A percentile compares a stretch with the other conserved stretches of the same genome.
phyloP scores from a whole-genome alignment of 2,113 vertebrate genomes.

The Saguinus imperator region DNA sequence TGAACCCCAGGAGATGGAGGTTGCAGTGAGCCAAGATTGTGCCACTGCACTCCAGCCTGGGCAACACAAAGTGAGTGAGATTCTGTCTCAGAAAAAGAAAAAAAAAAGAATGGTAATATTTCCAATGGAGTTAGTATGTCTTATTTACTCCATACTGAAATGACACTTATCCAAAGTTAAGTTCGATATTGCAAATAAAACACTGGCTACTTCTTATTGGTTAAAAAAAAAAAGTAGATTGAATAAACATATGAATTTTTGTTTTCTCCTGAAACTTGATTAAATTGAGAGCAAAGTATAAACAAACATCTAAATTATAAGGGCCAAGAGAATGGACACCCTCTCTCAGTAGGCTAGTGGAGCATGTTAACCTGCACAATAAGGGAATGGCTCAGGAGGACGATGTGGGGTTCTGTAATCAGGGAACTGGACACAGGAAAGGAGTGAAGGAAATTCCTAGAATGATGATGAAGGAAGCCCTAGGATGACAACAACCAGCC shows the following conservation, averaged over 20 bases:
- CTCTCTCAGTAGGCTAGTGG: not conserved
- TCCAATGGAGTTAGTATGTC: not conserved
- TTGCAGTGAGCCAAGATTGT: too few relatives aligned
- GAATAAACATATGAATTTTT: not conserved
- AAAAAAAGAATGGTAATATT: not conserved
- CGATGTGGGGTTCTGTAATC: not conserved
- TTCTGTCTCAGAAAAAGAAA: too few relatives aligned
- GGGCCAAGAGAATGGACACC: not conserved
- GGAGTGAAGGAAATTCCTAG: not conserved
- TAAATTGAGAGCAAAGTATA: slow-evolving; percentile 9
- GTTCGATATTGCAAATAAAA: not conserved
- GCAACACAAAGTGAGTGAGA: too few relatives aligned
- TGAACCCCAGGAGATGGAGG: too few relatives aligned
- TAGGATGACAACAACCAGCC: not conserved
- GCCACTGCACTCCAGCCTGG: too few relatives aligned
- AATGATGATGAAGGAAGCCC: not conserved
- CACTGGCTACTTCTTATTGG: not conserved
- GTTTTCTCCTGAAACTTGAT: not conserved
- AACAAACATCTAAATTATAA: not conserved
- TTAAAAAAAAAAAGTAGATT: not conserved
- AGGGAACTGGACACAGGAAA: not conserved
- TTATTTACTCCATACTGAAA: not conserved
- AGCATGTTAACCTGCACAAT: not conserved
- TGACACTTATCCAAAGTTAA: not conserved
- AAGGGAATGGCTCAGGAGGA: not conserved